Conservation (phyloP, 92 coral and sea anemone species). For the Palythoa grandiflora region DNA sequence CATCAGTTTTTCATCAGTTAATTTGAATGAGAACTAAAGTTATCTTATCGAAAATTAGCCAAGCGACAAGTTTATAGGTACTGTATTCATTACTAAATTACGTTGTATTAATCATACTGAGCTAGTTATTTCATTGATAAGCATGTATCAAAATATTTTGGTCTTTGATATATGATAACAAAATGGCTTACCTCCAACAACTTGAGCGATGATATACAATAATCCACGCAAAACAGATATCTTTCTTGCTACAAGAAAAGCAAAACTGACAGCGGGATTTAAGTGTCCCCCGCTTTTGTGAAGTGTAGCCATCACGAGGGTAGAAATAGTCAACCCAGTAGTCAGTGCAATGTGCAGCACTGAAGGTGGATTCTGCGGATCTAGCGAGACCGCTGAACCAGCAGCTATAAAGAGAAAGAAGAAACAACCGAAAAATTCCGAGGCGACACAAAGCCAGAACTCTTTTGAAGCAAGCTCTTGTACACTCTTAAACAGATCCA, state of each 20-base stretch:
- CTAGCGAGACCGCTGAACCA: constrained; percentile 59
- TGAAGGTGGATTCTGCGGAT: constrained; percentile 42
- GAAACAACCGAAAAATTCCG: constrained; percentile 59
- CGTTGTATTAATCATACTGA: no score
- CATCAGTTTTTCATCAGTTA: no score
- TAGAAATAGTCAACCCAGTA: constrained; percentile 60
- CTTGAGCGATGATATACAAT: constrained; percentile 54
- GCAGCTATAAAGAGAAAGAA: constrained; percentile 62
- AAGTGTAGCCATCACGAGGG: constrained; percentile 57
- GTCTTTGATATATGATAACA: no score
- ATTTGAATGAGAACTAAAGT: no score
- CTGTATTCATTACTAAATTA: no score
- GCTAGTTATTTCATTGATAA: no score
- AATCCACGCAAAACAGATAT: constrained; percentile 61
- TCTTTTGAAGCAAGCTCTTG: constrained; percentile 29
- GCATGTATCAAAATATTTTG: no score
- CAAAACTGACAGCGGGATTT: constrained; percentile 73
- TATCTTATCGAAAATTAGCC: no score
- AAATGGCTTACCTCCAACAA: constrained; percentile 54
- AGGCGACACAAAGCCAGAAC: constrained; percentile 64
- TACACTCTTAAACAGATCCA: no score
- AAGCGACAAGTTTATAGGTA: no score
- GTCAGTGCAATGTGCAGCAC: constrained; percentile 62
- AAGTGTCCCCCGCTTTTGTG: constrained; percentile 68
- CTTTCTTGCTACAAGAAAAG: constrained; percentile 63